These are phyloP conservation scores for Cylas formicarius DNA, from an alignment of 1,140 invertebrate species.

Conservation along the genomic window DNA sequence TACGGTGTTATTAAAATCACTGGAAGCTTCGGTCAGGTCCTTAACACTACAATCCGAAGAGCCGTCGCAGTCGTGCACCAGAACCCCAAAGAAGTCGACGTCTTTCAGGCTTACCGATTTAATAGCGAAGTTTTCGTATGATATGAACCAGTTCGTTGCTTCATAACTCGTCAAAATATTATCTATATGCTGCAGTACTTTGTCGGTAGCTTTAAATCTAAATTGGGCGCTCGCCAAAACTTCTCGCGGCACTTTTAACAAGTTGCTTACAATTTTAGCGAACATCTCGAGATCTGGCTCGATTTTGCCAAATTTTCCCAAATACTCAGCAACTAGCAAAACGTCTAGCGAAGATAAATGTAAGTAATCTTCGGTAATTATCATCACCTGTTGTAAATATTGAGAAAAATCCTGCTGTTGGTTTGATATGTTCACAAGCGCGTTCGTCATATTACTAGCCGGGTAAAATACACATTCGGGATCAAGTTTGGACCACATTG, in stretches of 20 bases:
- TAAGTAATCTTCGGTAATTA: neutral
- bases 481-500: conserved; percentile 12
- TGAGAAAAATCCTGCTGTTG: neutral
- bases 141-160: neutral
- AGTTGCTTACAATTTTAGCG: conserved; percentile 10
- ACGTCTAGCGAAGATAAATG: neutral
- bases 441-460: neutral
- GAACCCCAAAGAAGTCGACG: neutral
- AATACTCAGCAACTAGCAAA: neutral
- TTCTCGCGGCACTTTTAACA: conserved; percentile 8
- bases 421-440: too few relatives aligned
- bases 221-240: conserved; percentile 15
- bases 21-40: too few relatives aligned
- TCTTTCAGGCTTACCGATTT: neutral
- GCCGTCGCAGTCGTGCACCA: conserved; percentile 12
- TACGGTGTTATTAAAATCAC: too few relatives aligned
- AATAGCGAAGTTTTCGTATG: conserved; percentile 8
- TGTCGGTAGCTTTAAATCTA: conserved; percentile 19
- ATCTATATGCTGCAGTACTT: conserved; percentile 7
- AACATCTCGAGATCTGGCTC: conserved; percentile 5
- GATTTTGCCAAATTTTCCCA: too few relatives aligned
- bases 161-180: conserved; percentile 1
- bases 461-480: conserved; percentile 11
- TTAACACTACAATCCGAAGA: too few relatives aligned
- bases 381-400: neutral